Conservation (phyloP, 1,140 invertebrate genomes). For the Drosophila takahashii region DNA sequence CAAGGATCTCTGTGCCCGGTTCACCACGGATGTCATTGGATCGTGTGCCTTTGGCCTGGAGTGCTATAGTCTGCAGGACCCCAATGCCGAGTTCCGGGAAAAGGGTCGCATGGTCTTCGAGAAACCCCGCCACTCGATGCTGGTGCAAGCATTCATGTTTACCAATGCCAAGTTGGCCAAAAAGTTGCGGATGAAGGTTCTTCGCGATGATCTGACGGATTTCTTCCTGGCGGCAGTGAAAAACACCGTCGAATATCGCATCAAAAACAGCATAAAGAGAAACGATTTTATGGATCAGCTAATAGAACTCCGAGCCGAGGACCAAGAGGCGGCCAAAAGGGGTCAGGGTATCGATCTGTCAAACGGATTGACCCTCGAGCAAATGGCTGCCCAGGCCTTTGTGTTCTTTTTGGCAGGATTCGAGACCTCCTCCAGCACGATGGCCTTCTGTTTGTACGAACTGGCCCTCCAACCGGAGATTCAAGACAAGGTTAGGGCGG, state of each 20-base stretch:
- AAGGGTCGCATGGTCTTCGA: constrained; percentile 69
- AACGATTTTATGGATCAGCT: constrained; percentile 85
- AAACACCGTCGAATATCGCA: constrained; percentile 80
- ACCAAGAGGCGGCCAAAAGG: constrained; percentile 31
- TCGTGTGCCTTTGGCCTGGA: constrained; percentile 86
- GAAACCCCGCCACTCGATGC: constrained; percentile 41
- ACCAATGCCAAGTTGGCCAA: constrained; percentile 49
- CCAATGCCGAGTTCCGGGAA: constrained; percentile 85
- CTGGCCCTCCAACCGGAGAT: constrained; percentile 83
- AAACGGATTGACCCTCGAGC: constrained; percentile 56
- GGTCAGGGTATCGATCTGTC: constrained; percentile 56
- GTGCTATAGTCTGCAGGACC: constrained; percentile 84
- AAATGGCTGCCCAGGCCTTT: constrained; percentile 75
- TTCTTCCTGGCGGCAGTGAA: constrained; percentile 84
- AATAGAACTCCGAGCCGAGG: constrained; percentile 70
- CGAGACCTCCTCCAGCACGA: constrained; percentile 81
- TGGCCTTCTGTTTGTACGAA: constrained; percentile 85
- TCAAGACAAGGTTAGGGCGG: constrained; percentile 85
- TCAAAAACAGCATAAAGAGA: constrained; percentile 73
- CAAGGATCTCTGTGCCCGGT: constrained; percentile 87
- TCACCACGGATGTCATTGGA: constrained; percentile 87
- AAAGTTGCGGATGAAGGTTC: constrained; percentile 53
- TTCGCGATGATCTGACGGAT: constrained; percentile 65
- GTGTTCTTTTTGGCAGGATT: constrained; percentile 80
- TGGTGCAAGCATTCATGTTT: constrained; percentile 42